phyloP scores from a whole-genome alignment of 2,113 vertebrate species.

The Arenaria interpres region DNA sequence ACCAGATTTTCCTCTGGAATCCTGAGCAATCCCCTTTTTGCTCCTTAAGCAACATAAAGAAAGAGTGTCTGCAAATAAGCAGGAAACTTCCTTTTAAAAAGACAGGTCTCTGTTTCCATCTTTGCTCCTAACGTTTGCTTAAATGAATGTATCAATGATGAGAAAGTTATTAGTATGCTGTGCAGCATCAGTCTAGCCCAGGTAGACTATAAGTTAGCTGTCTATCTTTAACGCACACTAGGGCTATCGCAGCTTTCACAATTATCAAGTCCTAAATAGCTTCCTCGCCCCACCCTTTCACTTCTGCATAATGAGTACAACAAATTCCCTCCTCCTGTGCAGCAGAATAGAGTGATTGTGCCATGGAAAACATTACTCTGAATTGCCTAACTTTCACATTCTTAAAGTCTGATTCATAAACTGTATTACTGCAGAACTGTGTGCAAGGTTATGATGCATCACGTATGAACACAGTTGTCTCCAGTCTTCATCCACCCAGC shows the following conservation, averaged over 20 bases:
- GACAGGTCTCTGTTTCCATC: not conserved
- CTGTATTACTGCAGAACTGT: not conserved
- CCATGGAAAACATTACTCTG: not conserved
- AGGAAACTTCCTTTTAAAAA: not conserved
- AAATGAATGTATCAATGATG: not conserved
- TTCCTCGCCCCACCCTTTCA: not conserved
- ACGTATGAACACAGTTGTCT: rapidly evolving
- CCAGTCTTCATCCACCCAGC: not conserved
- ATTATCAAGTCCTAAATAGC: not conserved
- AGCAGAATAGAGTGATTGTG: rapidly evolving
- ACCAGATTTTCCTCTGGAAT: not conserved
- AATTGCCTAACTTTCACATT: not conserved
- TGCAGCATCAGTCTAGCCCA: not conserved
- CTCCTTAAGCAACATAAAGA: not conserved
- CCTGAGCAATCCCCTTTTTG: not conserved
- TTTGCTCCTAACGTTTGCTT: not conserved
- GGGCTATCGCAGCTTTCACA: not conserved
- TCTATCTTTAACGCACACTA: not conserved
- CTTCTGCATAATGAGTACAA: rapidly evolving
- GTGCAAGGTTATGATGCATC: not conserved
- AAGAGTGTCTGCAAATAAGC: not conserved
- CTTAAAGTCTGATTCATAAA: not conserved
- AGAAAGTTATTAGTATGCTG: not conserved
- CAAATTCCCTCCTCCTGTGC: rapidly evolving
- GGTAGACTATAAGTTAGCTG: not conserved